Base-by-base conservation (phyloP, 2,888 invertebrate genomes). In the Rhagophthalmus giganteus region DNA sequence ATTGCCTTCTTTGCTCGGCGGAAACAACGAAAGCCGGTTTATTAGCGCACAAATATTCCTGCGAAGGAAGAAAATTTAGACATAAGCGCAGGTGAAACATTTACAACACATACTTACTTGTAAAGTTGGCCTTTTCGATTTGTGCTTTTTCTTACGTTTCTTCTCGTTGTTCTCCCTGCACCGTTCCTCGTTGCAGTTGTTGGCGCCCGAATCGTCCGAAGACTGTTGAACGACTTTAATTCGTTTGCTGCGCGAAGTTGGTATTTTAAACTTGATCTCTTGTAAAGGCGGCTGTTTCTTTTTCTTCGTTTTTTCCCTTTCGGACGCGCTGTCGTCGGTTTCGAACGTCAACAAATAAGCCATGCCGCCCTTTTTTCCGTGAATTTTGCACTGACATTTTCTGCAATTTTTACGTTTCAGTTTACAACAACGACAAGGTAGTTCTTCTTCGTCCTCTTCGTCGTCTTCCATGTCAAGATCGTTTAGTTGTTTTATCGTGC, bases 31-130 rank as follows among this genome's bases (percentile, higher is more conserved):
- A 90, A 52, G 84, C 81, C 0, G 90, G 90, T 20, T 85, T 81
- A 60, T 87, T 86, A 55, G 72, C 78, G 58, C 80, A 78, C 62
- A 91, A 79, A 67, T 86, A 85, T 48, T 90, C 87, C 79, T 88
- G 78, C 3, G 80, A 76, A 4, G 8, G 2, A 27, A 76, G 70
- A 12, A 70, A 69, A 30, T 72, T 10, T 6, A 24, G 10, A 34
- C 7, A 16, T 13, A 33, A 15, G 9, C 4, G 14, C 8, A 14
- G n/a, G 7, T 16, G 32, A 50, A 52, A 30, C n/a, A n/a, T n/a
- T 48, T 48, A 28, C 24, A 34, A 11, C 28, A 52, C 26, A 46
- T 57, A 57, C 59, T 61, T 57, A 66, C 65, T 57, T 64, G 62
- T 39, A 67, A 54, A 16, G 61, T 48, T 14, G 60, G 26, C 33